These are phyloP conservation scores for Drosophila ananassae DNA, from an alignment of 1,140 invertebrate genomes.

Conservation along the genomic window DNA sequence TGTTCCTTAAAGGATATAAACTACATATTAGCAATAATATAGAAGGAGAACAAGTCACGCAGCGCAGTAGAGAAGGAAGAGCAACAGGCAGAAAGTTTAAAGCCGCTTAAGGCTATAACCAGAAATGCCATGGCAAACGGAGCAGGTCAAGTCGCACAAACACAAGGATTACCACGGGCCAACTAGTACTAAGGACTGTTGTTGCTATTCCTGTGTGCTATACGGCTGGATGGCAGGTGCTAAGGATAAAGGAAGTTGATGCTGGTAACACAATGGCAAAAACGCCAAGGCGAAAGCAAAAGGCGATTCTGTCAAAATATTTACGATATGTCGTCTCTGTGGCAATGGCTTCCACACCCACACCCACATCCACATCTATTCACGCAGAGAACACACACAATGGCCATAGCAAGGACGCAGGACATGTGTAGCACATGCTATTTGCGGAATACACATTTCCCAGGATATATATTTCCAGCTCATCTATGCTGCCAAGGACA, in stretches of 20 bases:
- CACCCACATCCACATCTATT: constrained; percentile 32
- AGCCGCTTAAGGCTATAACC: constrained; percentile 78
- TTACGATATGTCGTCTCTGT: constrained; percentile 73
- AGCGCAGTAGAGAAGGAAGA: constrained; percentile 40
- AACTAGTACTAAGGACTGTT: constrained; percentile 1
- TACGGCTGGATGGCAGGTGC: constrained; percentile 51
- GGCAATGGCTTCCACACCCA: constrained; percentile 66
- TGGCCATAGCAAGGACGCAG: constrained; percentile 39
- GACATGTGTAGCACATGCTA: constrained; percentile 67
- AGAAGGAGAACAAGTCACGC: constrained; percentile 40
- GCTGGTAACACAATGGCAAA: constrained; percentile 71
- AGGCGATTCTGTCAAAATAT: constrained; percentile 82
- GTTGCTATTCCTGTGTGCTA: constrained; percentile 17
- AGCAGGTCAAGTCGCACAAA: constrained; percentile 79
- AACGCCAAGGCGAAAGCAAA: constrained; percentile 73
- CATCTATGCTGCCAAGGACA: constrained; percentile 63
- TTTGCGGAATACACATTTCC: constrained; percentile 61
- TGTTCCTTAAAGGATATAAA: constrained; percentile 38
- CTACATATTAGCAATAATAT: constrained; percentile 32
- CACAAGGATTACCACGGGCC: constrained; percentile 73
- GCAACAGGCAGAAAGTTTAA: constrained; percentile 65
- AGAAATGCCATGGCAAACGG: constrained; percentile 73
- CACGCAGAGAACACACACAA: constrained; percentile 19
- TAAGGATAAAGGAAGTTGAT: constrained; percentile 37
- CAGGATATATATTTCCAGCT: constrained; percentile 39